These are phyloP conservation scores for Delia radicum DNA, from an alignment of 1,140 invertebrate species.

Conservation along the genomic window DNA sequence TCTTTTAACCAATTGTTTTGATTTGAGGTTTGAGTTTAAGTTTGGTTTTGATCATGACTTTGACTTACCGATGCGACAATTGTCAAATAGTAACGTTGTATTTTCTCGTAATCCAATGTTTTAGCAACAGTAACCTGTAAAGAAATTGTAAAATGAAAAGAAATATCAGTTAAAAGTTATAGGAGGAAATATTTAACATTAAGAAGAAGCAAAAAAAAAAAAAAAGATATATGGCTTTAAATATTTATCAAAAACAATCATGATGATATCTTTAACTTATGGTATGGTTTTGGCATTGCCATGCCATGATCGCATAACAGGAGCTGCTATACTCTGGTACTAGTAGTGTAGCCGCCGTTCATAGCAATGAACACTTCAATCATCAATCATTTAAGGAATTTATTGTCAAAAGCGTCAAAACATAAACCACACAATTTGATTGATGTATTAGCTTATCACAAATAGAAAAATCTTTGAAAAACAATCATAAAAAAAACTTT, in stretches of 20 bases:
- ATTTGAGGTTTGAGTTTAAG: no score
- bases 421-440: slow-evolving; percentile 13
- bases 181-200: neutral
- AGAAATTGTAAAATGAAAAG: neutral
- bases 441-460: slow-evolving; percentile 22
- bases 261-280: neutral
- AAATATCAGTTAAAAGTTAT: neutral
- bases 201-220: neutral
- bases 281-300: neutral
- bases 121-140: slow-evolving; percentile 77
- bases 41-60: slow-evolving; percentile 12
- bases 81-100: slow-evolving; percentile 85
- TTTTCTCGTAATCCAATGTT: slow-evolving; percentile 85
- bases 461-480: slow-evolving; percentile 5
- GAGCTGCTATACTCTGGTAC: neutral
- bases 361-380: slow-evolving; percentile 2
- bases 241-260: slow-evolving; percentile 11
- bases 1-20: neutral
- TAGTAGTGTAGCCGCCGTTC: neutral
- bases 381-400: slow-evolving; percentile 22
- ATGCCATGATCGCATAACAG: neutral
- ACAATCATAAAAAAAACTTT: neutral
- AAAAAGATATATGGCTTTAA: neutral
- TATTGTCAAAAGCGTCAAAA: slow-evolving; percentile 24
- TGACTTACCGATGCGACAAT: slow-evolving; percentile 85